phyloP scores from a whole-genome alignment of 2,797 vertebrate genomes.

The Sebastes kiyomatsui region DNA sequence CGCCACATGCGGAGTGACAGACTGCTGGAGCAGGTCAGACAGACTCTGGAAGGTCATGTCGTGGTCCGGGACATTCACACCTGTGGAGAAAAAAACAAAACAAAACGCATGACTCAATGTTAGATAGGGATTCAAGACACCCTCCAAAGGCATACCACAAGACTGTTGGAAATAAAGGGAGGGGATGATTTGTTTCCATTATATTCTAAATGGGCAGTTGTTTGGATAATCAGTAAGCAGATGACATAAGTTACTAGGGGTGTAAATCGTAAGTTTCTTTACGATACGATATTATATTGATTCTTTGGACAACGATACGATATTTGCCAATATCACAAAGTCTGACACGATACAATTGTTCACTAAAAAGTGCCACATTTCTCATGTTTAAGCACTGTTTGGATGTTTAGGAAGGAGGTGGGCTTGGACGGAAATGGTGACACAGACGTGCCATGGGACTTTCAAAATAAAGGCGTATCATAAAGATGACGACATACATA shows the following conservation, averaged over 20 bases:
- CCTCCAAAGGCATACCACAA: neutral
- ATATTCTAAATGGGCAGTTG: neutral
- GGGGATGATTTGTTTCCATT: neutral
- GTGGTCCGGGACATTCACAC: constrained; percentile 97
- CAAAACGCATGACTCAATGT: neutral
- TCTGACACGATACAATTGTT: too few relatives aligned
- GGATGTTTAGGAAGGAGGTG: too few relatives aligned
- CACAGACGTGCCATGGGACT: too few relatives aligned
- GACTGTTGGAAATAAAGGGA: neutral
- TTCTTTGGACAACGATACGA: too few relatives aligned
- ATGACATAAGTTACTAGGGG: neutral
- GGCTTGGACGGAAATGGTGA: too few relatives aligned
- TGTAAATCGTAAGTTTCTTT: too few relatives aligned
- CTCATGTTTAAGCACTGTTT: too few relatives aligned
- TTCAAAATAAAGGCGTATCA: too few relatives aligned
- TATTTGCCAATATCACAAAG: too few relatives aligned
- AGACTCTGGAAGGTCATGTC: constrained; percentile 91
- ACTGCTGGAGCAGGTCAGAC: constrained; percentile 86
- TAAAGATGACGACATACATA: too few relatives aligned
- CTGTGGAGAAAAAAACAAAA: constrained; percentile 65
- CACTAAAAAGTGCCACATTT: too few relatives aligned
- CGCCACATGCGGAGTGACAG: constrained; percentile 88
- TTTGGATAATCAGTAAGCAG: neutral
- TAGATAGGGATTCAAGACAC: neutral
- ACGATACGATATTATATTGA: fast-evolving